Percentiles rank a stretch among this genome's conserved stretches.
Conservation (phyloP, 2,113 vertebrate species). For the Phylloscopus trochilus region DNA sequence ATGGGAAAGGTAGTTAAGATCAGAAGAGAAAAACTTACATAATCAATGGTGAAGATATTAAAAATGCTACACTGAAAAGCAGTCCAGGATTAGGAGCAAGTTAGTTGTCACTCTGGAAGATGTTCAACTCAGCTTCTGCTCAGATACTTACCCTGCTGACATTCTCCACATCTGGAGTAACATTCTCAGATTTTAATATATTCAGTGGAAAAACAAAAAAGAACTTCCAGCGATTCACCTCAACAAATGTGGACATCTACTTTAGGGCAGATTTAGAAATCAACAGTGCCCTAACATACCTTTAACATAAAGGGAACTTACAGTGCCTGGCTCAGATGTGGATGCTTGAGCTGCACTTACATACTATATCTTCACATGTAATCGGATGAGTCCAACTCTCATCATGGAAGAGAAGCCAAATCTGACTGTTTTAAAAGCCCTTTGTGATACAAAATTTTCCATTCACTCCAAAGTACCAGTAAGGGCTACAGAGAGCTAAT, state of each 20-base stretch:
- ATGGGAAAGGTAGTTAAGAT: background rate
- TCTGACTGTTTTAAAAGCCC: background rate
- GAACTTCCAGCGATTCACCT: background rate
- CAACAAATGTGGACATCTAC: background rate
- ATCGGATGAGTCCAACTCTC: background rate
- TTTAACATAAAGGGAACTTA: background rate
- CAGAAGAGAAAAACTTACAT: background rate
- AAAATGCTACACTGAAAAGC: background rate
- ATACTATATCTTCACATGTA: fast-evolving
- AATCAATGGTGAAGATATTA: background rate
- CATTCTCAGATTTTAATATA: background rate
- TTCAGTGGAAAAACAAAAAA: background rate
- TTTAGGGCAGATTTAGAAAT: background rate
- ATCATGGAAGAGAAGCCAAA: background rate
- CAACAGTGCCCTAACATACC: background rate
- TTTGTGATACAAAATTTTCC: background rate
- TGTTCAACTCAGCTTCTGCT: background rate
- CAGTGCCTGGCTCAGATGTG: fast-evolving
- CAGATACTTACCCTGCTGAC: background rate
- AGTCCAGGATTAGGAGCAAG: background rate
- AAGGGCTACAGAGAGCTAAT: background rate
- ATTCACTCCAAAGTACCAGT: background rate
- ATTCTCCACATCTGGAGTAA: background rate
- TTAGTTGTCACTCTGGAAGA: background rate
- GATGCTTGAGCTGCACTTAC: background rate